Base-by-base conservation (phyloP, 2,797 vertebrate species). In the Tapirus indicus region DNA sequence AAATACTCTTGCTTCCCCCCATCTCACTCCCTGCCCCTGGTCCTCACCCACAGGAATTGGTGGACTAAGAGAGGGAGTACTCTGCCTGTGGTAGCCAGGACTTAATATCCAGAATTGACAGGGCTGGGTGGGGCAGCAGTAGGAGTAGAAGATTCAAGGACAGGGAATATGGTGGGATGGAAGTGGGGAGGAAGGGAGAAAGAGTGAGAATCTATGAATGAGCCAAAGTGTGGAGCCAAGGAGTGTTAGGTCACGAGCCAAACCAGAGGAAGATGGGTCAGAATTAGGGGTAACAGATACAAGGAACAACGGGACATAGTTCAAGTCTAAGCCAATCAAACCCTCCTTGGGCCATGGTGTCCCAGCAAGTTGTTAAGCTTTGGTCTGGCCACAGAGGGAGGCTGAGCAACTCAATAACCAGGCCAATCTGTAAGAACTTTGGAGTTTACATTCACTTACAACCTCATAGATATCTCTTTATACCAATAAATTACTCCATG, bases 381-480 rank as follows among this genome's bases (percentile, higher is more conserved):
- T 83, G 56, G 17, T 78, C 68, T 91, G 38, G 77, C 29, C 29
- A 1, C 69, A 86, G 44, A 72, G 35, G 23, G 16, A 94, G 25
- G 29, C 49, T 78, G 64, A 69, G 38, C 1, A 88, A 29, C 68
- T 94, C 47, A 58, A n/a, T 47, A 79, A 41, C 79, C 29, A 66
- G 10, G 25, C 44, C 8, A 32, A 79, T 84, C 52, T 21, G 3
- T 88, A 86, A 91, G n/a, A 75, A 27, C n/a, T 0, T 77, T 82
- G 60, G 27, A 91, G 66, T 82, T 17, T 82, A 94, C 77, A 4
- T 83, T 95, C 62, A 78, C 29, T 88, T 88, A 74, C n/a, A 66
- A 91, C 41, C 14, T 78, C 84, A 58, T 72, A 41, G 41, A 54
- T 78, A 74, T 93, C 6, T 92, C 91, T 93, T 90, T 89, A 41